Evolutionary conservation across 2,113 vertebrate species (phyloP).

Genomic region (Sitta europaea): DNA sequence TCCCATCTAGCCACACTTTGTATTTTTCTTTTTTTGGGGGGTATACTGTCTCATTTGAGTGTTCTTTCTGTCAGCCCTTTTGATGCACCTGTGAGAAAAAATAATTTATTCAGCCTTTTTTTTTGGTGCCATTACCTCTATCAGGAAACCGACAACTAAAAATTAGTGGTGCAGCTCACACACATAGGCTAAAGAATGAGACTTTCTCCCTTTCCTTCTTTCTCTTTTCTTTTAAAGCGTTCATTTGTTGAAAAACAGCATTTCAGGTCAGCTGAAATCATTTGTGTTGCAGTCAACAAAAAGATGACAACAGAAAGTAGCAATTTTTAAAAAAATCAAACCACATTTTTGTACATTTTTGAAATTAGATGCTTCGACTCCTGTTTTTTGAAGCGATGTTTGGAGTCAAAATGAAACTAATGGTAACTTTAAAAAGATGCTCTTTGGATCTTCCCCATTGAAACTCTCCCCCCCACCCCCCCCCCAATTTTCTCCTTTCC

Average conservation of each 20-base stretch:
- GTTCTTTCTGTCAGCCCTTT: not conserved
- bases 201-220: not conserved
- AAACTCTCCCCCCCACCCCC: not conserved
- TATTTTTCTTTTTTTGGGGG: not conserved
- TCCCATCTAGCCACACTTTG: not conserved
- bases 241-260: not conserved
- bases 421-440: not conserved
- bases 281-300: not conserved
- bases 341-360: not conserved
- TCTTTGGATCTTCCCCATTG: not conserved
- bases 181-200: not conserved
- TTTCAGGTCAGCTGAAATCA: not conserved
- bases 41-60: not conserved
- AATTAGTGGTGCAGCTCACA: not conserved
- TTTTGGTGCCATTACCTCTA: not conserved
- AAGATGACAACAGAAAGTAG: not conserved
- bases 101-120: not conserved
- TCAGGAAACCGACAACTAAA: not conserved
- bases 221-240: not conserved
- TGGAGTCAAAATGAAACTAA: not conserved
- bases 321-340: not conserved
- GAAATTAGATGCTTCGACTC: not conserved
- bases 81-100: not conserved
- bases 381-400: not conserved
- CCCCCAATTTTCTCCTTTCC: not conserved